Evolutionary conservation across 1,140 invertebrate species (phyloP), one percentile per base, ranked within the genome.

Genomic region (Drosophila fuyamai): DNA sequence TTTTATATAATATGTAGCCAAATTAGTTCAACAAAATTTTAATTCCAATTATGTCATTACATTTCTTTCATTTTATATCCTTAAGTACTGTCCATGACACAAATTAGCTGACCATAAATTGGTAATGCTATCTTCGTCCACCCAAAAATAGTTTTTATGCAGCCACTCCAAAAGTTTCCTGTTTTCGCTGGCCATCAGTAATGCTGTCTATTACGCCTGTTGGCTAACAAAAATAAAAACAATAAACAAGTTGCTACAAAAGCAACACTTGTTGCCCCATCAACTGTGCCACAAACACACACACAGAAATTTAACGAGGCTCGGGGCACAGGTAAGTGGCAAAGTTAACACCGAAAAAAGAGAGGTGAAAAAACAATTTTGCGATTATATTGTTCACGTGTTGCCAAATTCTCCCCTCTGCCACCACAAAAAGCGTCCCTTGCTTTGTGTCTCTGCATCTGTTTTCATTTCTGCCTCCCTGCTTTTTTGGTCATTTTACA

Each of bases 341-440:
- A 75, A 35, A 77, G 63, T 76, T 62, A 77, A 59, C 55, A 67
- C 44, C 50, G 27, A 53, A 70, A 38, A 38, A 41, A 41, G 27
- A 43, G 35, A 70, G 27, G 18, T 47, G 50, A 36, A 67, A 68
- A 68, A 70, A 68, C 50, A 70, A 70, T 70, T 70, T 59, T 57
- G 75, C 56, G 75, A 76, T 77, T 77, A 77, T 77, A 76, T 77
- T 77, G 74, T 76, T 77, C 62, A 77, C 74, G 71, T 75, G 72
- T 41, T 75, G 65, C 50, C 67, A 71, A 56, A 70, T 43, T 2
- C 23, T 6, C 14, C 16, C 29, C 18, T 13, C 43, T 7, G 7
- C 48, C 48, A 2, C n/a, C n/a, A 43, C 40, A 12, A 38, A 57
- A 66, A 38, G 66, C 16, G 14, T 14, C 43, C 50, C 51, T 46